phyloP scores from a whole-genome alignment of 2,888 invertebrate species.

The Augiades crinisus region DNA sequence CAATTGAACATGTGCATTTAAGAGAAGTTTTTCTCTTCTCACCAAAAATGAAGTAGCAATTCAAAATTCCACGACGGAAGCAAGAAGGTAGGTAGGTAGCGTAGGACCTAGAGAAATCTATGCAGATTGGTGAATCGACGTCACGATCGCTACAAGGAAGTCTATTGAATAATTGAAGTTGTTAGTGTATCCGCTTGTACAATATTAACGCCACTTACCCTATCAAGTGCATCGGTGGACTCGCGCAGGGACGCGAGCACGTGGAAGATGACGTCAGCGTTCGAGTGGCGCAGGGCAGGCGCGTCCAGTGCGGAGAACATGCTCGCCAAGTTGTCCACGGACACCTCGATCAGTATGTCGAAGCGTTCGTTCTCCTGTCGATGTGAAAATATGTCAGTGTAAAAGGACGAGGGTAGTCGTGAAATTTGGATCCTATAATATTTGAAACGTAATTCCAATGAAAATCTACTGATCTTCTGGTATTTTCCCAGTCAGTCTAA shows the following conservation, averaged over 20 bases:
- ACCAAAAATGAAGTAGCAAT: no score
- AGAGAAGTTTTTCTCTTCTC: no score
- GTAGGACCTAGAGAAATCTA: background rate
- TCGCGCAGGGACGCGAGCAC: constrained; percentile 83
- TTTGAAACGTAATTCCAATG: no score
- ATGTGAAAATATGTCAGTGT: constrained; percentile 16
- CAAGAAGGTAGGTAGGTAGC: no score
- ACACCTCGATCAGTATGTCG: constrained; percentile 82
- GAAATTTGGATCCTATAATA: no score
- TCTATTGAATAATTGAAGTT: constrained; percentile 11
- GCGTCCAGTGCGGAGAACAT: constrained; percentile 80
- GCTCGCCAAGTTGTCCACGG: constrained; percentile 80
- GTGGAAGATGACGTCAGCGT: constrained; percentile 83
- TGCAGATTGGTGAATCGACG: background rate
- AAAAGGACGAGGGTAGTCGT: no score
- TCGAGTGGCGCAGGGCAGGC: constrained; percentile 76
- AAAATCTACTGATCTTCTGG: no score
- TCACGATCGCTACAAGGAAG: background rate
- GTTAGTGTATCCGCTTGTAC: background rate
- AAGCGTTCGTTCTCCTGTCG: constrained; percentile 74
- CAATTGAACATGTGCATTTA: background rate
- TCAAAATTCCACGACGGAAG: no score
- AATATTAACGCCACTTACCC: constrained; percentile 54
- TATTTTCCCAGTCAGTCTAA: no score
- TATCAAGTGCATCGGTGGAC: constrained; percentile 82